Conservation (phyloP, 2,797 vertebrate genomes). For the Macrochelys suwanniensis region DNA sequence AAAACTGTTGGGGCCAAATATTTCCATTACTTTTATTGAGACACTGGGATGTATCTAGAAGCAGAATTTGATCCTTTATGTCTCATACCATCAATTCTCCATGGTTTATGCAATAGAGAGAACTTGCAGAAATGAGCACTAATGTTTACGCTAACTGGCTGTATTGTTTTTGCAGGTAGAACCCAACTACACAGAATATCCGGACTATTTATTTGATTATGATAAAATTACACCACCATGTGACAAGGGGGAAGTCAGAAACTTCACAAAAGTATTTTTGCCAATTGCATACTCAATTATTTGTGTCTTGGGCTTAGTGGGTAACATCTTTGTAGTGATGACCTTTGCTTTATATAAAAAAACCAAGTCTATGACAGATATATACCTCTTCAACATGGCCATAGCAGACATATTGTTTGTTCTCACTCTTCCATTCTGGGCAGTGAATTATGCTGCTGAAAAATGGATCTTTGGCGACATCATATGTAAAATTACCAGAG, state of each 20-base stretch:
- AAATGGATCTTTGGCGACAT: slow-evolving; percentile 85
- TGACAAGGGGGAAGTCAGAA: slow-evolving; percentile 66
- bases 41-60: background rate
- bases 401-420: slow-evolving; percentile 91
- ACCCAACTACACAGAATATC: background rate
- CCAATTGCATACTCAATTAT: slow-evolving; percentile 84
- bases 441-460: slow-evolving; percentile 68
- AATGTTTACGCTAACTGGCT: background rate
- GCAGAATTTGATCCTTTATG: background rate
- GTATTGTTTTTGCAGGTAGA: slow-evolving; percentile 59
- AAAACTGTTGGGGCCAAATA: background rate
- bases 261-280: slow-evolving; percentile 75
- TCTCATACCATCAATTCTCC: background rate
- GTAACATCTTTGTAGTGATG: slow-evolving; percentile 90
- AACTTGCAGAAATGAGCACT: background rate
- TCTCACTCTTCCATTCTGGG: slow-evolving; percentile 90
- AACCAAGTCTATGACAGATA: slow-evolving; percentile 91
- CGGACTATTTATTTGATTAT: background rate
- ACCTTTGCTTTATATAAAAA: slow-evolving; percentile 92
- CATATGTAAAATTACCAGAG: slow-evolving; percentile 88
- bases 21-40: background rate
- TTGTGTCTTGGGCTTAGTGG: slow-evolving; percentile 87
- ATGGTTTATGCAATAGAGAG: background rate
- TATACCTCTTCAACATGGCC: slow-evolving; percentile 93
- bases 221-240: slow-evolving; percentile 37